These are phyloP conservation scores for Nicator chloris DNA, from an alignment of 2,113 vertebrate genomes.

Conservation along the genomic window DNA sequence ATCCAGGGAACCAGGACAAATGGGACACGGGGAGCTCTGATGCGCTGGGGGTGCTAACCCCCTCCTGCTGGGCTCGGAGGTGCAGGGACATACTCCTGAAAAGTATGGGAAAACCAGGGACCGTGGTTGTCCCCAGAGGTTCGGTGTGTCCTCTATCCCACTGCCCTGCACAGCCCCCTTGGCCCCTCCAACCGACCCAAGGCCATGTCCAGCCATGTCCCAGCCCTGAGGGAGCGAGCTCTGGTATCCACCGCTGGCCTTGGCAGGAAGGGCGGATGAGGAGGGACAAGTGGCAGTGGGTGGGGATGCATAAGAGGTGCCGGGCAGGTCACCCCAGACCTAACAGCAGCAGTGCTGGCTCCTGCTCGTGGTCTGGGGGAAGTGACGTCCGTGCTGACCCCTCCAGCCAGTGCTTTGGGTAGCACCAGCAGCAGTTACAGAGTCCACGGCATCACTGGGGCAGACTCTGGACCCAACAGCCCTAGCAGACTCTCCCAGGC, in stretches of 20 bases:
- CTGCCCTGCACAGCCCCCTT: neutral
- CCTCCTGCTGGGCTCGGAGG: neutral
- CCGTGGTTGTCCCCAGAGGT: neutral
- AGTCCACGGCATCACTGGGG: accelerated
- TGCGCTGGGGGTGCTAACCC: neutral
- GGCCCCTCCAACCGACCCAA: accelerated
- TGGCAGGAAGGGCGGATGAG: neutral
- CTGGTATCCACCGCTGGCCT: accelerated
- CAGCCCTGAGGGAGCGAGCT: neutral
- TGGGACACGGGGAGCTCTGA: neutral
- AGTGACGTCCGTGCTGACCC: accelerated
- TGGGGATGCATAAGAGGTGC: neutral
- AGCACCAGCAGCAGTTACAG: neutral
- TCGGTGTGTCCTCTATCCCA: neutral
- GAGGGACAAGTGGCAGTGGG: neutral
- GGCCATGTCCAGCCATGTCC: neutral
- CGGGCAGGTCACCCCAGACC: neutral
- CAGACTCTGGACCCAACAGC: neutral
- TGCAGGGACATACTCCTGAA: neutral
- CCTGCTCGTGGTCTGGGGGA: accelerated
- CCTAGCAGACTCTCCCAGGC: neutral
- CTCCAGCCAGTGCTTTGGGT: too few relatives aligned
- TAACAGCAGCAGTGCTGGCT: neutral
- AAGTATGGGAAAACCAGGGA: too few relatives aligned
- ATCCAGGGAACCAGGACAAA: neutral